Evolutionary conservation across 2,113 vertebrate genomes (phyloP).

Genomic region (Perca schrenkii): DNA sequence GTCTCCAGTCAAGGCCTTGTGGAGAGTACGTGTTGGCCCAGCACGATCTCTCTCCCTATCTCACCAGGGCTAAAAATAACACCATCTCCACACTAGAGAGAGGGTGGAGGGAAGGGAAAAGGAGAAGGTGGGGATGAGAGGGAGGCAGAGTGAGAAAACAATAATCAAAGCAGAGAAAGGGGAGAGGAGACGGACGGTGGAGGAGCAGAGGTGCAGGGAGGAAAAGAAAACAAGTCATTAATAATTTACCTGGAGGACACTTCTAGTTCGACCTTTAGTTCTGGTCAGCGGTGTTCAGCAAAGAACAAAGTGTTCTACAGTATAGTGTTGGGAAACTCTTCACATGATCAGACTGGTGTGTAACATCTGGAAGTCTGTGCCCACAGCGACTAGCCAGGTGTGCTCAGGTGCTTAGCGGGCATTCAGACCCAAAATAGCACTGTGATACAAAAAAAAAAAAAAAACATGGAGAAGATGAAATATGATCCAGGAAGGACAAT

Average conservation of each 20-base stretch:
- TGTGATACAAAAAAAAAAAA: background rate
- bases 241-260: slow-evolving; percentile 75
- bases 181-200: slow-evolving; percentile 21
- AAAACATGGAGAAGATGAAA: slow-evolving; percentile 17
- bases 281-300: slow-evolving; percentile 53
- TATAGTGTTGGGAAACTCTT: slow-evolving; percentile 22
- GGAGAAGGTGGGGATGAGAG: slow-evolving; percentile 42
- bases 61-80: slow-evolving; percentile 75
- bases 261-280: slow-evolving; percentile 69
- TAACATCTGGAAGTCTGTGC: background rate
- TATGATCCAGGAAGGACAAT: slow-evolving; percentile 1
- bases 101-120: slow-evolving; percentile 15
- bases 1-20: slow-evolving; percentile 58
- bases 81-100: slow-evolving; percentile 46
- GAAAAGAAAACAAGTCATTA: slow-evolving; percentile 68
- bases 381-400: slow-evolving; percentile 15
- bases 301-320: slow-evolving; percentile 22
- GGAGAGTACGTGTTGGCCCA: slow-evolving; percentile 63
- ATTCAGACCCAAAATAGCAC: slow-evolving; percentile 11
- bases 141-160: slow-evolving; percentile 49
- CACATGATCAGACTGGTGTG: slow-evolving; percentile 9
- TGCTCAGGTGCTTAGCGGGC: slow-evolving; percentile 13
- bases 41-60: slow-evolving; percentile 49
- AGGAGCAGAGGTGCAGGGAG: slow-evolving; percentile 29
- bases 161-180: slow-evolving; percentile 45